Percentiles rank a stretch among this genome's conserved stretches.
These are phyloP conservation scores for Lepidotrigona ventralis DNA, from an alignment of 1,140 invertebrate species.

Conservation along the genomic window DNA sequence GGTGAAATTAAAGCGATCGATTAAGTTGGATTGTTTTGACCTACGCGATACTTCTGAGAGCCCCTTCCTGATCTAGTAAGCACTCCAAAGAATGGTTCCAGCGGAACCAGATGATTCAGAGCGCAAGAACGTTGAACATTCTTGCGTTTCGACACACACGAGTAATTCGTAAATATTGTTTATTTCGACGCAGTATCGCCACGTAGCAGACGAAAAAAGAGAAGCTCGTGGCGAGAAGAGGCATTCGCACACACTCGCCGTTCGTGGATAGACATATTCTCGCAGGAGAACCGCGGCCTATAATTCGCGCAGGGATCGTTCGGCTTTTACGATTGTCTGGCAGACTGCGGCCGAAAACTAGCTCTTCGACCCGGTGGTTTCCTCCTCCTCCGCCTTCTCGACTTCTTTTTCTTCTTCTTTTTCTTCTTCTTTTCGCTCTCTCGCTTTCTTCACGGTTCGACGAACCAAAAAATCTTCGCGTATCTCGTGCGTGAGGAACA, in stretches of 20 bases:
- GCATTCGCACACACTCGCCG: neutral
- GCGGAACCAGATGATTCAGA: too few relatives aligned
- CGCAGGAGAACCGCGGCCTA: conserved; percentile 71
- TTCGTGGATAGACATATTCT: conserved; percentile 49
- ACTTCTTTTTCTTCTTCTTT: neutral
- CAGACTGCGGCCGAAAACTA: conserved; percentile 72
- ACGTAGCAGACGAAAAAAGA: neutral
- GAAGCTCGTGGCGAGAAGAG: neutral
- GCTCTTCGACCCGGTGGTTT: conserved; percentile 36
- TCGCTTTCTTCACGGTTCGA: too few relatives aligned
- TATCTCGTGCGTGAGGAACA: neutral
- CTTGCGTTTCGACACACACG: neutral
- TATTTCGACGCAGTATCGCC: conserved; percentile 26
- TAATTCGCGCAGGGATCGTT: conserved; percentile 78
- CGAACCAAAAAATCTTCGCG: neutral
- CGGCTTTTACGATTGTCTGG: conserved; percentile 78
- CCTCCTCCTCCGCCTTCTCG: conserved; percentile 4
- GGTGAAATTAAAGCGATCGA: too few relatives aligned
- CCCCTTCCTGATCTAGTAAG: too few relatives aligned
- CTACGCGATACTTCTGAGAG: too few relatives aligned
- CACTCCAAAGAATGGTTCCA: too few relatives aligned
- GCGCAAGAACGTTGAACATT: too few relatives aligned
- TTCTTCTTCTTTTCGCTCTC: neutral
- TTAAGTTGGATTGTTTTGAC: too few relatives aligned
- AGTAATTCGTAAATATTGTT: conserved; percentile 26